Conservation (phyloP, 2,113 vertebrate species). For the Etheostoma spectabile region DNA sequence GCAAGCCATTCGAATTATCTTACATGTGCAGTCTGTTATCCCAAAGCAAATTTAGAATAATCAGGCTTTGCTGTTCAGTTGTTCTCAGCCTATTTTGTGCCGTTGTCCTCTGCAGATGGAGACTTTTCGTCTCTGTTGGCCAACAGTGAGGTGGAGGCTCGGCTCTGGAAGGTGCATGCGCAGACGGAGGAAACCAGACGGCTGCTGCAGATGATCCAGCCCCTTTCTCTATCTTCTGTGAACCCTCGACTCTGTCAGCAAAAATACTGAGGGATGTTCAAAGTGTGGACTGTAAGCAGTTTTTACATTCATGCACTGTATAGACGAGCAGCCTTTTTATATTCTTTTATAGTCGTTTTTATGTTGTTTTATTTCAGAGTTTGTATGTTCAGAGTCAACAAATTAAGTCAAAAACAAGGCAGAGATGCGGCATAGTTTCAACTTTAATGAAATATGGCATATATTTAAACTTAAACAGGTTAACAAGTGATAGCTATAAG, state of each 20-base stretch:
- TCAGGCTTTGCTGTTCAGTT: not conserved
- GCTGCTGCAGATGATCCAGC: conserved; percentile 59
- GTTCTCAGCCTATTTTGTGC: not conserved
- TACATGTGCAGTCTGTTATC: not conserved
- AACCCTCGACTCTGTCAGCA: not conserved
- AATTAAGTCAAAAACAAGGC: conserved; percentile 44
- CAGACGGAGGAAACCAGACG: conserved; percentile 66
- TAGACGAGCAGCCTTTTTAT: not conserved
- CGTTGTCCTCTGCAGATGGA: conserved; percentile 54
- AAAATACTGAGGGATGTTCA: conserved; percentile 1
- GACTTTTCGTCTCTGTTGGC: conserved; percentile 51
- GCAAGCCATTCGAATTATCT: not conserved
- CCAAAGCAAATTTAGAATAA: not conserved
- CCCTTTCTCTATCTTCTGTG: conserved; percentile 23
- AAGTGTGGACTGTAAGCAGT: not conserved
- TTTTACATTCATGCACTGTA: conserved; percentile 13
- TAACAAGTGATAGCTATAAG: conserved; percentile 53
- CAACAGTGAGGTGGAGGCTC: conserved; percentile 50
- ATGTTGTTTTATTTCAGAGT: conserved; percentile 12
- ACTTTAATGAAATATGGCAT: conserved; percentile 68
- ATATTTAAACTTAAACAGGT: conserved; percentile 31
- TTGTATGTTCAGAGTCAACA: conserved; percentile 22
- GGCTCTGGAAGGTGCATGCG: conserved; percentile 48
- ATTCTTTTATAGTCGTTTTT: not conserved
- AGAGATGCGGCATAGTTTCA: conserved; percentile 48